phyloP scores from a whole-genome alignment of 2,888 invertebrate genomes.

The Heliconius hortense region DNA sequence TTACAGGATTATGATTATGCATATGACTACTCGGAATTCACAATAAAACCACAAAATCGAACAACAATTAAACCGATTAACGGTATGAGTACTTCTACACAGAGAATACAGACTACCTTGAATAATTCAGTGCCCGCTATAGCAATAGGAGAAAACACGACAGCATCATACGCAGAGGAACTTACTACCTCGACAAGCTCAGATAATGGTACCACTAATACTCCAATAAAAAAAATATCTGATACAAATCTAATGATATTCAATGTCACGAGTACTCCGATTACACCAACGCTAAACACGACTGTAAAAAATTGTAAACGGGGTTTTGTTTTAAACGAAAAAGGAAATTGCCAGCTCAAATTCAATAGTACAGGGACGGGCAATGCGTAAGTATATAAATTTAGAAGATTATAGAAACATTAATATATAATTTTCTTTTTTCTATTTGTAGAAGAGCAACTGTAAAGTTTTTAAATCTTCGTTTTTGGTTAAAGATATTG shows the following conservation, averaged over 20 bases:
- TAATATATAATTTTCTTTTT: background rate
- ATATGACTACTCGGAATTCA: slow-evolving; percentile 88
- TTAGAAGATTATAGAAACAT: background rate
- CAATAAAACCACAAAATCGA: slow-evolving; percentile 83
- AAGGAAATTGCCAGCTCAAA: slow-evolving; percentile 70
- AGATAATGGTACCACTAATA: slow-evolving; percentile 32
- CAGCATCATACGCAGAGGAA: slow-evolving; percentile 32
- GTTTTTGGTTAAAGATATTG: no score
- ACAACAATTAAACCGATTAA: slow-evolving; percentile 71
- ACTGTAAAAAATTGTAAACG: slow-evolving; percentile 61
- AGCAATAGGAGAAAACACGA: slow-evolving; percentile 44
- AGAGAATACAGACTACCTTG: slow-evolving; percentile 44
- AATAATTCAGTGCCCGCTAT: slow-evolving; percentile 52
- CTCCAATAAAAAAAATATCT: slow-evolving; percentile 44
- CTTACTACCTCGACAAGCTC: slow-evolving; percentile 34
- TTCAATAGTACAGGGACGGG: slow-evolving; percentile 64
- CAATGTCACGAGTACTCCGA: slow-evolving; percentile 41
- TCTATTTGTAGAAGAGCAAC: no score
- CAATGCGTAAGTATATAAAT: slow-evolving; percentile 66
- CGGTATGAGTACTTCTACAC: slow-evolving; percentile 49
- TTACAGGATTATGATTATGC: slow-evolving; percentile 88
- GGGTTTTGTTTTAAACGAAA: slow-evolving; percentile 65
- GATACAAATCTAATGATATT: slow-evolving; percentile 43
- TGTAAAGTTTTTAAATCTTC: no score
- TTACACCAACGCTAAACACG: slow-evolving; percentile 38